Conservation (phyloP, 2,888 invertebrate genomes). For the Plebejus anna region DNA sequence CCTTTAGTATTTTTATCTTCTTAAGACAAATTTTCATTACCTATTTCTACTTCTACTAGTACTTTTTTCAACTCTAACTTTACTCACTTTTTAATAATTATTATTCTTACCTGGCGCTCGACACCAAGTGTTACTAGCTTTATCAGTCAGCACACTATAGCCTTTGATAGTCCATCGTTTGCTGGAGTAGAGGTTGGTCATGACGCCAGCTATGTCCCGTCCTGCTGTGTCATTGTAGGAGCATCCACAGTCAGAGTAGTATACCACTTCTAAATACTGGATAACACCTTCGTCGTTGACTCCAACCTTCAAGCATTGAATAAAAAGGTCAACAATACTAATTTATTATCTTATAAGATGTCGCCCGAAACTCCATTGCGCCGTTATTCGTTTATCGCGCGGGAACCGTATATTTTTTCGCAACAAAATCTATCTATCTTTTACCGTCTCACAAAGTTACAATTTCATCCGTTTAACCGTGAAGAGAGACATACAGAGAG, state of each 20-base stretch:
- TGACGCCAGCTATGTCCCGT: conserved; percentile 45
- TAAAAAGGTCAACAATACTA: too few relatives aligned
- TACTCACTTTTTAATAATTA: neutral
- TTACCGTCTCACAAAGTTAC: too few relatives aligned
- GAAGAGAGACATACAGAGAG: too few relatives aligned
- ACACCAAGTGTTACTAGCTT: conserved; percentile 82
- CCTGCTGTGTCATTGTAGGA: conserved; percentile 58
- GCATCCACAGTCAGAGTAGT: conserved; percentile 62
- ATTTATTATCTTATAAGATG: too few relatives aligned
- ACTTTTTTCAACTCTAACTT: neutral
- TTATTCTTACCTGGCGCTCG: conserved; percentile 83
- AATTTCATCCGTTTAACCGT: too few relatives aligned
- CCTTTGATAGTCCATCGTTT: conserved; percentile 66
- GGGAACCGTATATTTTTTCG: too few relatives aligned
- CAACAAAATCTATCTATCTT: too few relatives aligned
- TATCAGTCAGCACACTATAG: conserved; percentile 82
- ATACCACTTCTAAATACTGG: conserved; percentile 72
- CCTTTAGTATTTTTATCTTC: neutral
- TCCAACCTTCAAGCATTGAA: conserved; percentile 51
- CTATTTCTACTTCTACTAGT: neutral
- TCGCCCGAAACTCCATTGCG: too few relatives aligned
- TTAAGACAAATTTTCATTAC: neutral
- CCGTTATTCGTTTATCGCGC: too few relatives aligned
- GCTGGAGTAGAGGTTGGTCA: conserved; percentile 76
- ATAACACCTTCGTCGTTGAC: conserved; percentile 77